Evolutionary conservation across 2,113 vertebrate species (phyloP).

Genomic region (Galemys pyrenaicus): DNA sequence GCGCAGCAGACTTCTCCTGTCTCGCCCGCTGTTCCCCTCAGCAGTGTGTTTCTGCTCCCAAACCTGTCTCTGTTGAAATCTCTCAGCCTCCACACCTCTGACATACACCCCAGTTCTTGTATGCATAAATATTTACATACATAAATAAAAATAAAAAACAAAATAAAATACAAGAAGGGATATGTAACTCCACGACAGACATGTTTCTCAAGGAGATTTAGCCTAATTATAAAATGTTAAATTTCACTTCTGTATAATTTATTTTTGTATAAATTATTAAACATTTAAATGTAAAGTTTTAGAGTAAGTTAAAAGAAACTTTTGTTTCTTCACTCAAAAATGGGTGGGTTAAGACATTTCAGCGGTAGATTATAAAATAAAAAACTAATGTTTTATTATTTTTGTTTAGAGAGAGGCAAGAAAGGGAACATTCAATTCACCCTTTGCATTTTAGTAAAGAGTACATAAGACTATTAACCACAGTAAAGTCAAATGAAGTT

Average conservation of each 20-base stretch:
- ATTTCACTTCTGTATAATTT: neutral
- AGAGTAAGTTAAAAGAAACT: neutral
- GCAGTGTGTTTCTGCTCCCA: no score
- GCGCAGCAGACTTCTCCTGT: no score
- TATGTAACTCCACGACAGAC: neutral
- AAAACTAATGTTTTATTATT: neutral
- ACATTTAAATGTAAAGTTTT: neutral
- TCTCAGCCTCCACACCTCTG: no score
- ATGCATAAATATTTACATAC: no score
- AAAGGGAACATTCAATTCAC: neutral
- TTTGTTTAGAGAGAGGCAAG: neutral
- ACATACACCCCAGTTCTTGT: neutral
- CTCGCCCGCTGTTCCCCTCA: no score
- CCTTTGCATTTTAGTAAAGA: neutral
- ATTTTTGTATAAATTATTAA: neutral
- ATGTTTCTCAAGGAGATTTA: neutral
- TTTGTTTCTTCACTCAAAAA: constrained; percentile 22
- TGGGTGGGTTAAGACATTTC: neutral
- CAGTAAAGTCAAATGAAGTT: neutral
- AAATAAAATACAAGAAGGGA: neutral
- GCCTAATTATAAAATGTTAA: neutral
- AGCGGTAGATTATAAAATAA: neutral
- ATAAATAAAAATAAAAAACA: no score
- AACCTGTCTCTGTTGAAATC: no score
- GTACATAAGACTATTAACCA: neutral